Percentiles rank a stretch among this genome's conserved stretches.
phyloP scores from a whole-genome alignment of 2,797 vertebrate genomes.

The Rhinogobio ventralis region DNA sequence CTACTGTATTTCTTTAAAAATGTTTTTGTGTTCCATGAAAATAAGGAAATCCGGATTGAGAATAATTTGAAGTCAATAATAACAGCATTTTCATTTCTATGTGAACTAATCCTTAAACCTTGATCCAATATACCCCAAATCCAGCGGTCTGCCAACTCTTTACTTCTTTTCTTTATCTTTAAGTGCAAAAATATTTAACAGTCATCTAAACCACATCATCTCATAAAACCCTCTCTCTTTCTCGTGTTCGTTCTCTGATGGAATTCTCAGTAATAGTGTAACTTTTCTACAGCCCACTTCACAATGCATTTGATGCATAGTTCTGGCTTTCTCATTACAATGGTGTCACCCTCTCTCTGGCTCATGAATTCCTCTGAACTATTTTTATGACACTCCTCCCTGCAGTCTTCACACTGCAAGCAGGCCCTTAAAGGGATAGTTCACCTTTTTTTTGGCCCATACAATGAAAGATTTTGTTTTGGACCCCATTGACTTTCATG shows the following conservation, averaged over 20 bases:
- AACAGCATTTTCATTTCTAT: slow-evolving; percentile 1
- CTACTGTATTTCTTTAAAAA: neutral
- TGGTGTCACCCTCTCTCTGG: slow-evolving; percentile 52
- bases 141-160: neutral
- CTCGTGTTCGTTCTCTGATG: slow-evolving; percentile 6
- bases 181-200: slow-evolving; percentile 7
- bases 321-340: slow-evolving; percentile 64
- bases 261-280: slow-evolving; percentile 41
- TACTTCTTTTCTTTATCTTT: slow-evolving; percentile 16
- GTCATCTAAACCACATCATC: slow-evolving; percentile 27
- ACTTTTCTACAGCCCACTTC: slow-evolving; percentile 44
- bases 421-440: neutral
- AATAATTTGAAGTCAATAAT: slow-evolving; percentile 8
- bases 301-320: slow-evolving; percentile 39
- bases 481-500: neutral
- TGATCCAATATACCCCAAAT: neutral
- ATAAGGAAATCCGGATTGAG: neutral
- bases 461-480: neutral
- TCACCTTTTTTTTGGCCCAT: neutral
- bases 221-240: slow-evolving; percentile 25
- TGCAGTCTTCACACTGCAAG: slow-evolving; percentile 20
- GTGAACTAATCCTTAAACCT: neutral
- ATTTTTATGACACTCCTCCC: slow-evolving; percentile 48
- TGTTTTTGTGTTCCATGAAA: neutral
- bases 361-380: slow-evolving; percentile 42